These are phyloP conservation scores for Colostygia pectinataria DNA, from an alignment of 2,888 invertebrate species.

Conservation along the genomic window DNA sequence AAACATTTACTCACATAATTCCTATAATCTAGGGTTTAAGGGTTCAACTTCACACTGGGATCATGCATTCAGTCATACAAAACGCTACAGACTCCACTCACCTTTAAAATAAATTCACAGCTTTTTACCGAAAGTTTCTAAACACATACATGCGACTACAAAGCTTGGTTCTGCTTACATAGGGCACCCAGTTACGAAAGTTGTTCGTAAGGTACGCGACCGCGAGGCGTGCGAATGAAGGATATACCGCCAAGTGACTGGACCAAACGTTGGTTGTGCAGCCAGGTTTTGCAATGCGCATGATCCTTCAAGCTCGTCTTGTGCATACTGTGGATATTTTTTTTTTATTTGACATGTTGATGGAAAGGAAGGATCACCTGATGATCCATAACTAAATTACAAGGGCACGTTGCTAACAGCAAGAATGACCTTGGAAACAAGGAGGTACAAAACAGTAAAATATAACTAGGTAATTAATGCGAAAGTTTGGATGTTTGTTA, in stretches of 20 bases:
- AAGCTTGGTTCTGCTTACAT: constrained; percentile 67
- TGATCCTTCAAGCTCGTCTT: constrained; percentile 34
- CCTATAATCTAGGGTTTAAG: constrained; percentile 17
- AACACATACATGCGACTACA: constrained; percentile 72
- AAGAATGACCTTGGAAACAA: too few species aligned
- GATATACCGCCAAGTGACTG: constrained; percentile 62
- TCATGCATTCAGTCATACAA: constrained; percentile 46
- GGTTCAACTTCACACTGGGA: constrained; percentile 23
- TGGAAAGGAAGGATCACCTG: too few species aligned
- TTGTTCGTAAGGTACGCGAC: constrained; percentile 40
- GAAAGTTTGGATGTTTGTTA: not conserved
- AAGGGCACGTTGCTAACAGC: too few species aligned
- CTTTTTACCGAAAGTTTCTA: constrained; percentile 65
- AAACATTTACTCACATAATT: constrained; percentile 15
- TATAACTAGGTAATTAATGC: not conserved
- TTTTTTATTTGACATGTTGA: too few species aligned
- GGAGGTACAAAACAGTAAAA: too few species aligned
- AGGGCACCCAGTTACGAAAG: constrained; percentile 64
- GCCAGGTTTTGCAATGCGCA: constrained; percentile 40
- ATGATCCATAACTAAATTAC: too few species aligned
- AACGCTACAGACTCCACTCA: constrained; percentile 73
- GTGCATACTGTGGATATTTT: too few species aligned
- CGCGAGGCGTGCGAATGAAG: constrained; percentile 49
- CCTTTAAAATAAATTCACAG: constrained; percentile 56
- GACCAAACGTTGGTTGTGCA: constrained; percentile 26